phyloP scores from a whole-genome alignment of 2,797 vertebrate species.

The Acrocephalus scirpaceus region DNA sequence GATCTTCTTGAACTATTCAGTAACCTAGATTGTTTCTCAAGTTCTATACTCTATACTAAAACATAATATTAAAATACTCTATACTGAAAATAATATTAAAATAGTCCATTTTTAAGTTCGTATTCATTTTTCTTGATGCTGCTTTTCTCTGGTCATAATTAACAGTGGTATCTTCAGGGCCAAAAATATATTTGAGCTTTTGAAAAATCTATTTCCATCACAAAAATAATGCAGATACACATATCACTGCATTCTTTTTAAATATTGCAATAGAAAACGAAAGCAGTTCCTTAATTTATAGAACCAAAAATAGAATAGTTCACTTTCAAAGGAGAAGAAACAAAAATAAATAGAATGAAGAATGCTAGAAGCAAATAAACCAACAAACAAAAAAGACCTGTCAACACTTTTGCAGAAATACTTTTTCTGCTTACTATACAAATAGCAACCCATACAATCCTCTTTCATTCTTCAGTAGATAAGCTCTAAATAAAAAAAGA shows the following conservation, averaged over 20 bases:
- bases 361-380: neutral
- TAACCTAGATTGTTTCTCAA: neutral
- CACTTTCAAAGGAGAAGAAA: constrained; percentile 14
- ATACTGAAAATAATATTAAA: neutral
- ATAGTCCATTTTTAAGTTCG: neutral
- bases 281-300: constrained; percentile 22
- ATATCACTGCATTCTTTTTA: neutral
- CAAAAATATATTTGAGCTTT: neutral
- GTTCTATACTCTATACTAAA: neutral
- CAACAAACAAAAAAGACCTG: neutral
- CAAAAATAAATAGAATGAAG: neutral
- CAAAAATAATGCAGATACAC: neutral
- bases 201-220: neutral
- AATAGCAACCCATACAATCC: neutral
- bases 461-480: neutral
- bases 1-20: neutral
- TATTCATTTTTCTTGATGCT: neutral
- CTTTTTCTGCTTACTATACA: neutral
- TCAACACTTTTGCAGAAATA: neutral
- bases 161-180: neutral
- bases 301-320: neutral
- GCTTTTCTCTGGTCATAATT: neutral
- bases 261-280: neutral
- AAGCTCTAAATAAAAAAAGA: neutral
- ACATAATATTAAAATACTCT: neutral